A percentile compares a stretch with the other conserved stretches of the same genome.
These are phyloP conservation scores for Drosophila ananassae DNA, from an alignment of 1,140 invertebrate genomes.

Conservation along the genomic window DNA sequence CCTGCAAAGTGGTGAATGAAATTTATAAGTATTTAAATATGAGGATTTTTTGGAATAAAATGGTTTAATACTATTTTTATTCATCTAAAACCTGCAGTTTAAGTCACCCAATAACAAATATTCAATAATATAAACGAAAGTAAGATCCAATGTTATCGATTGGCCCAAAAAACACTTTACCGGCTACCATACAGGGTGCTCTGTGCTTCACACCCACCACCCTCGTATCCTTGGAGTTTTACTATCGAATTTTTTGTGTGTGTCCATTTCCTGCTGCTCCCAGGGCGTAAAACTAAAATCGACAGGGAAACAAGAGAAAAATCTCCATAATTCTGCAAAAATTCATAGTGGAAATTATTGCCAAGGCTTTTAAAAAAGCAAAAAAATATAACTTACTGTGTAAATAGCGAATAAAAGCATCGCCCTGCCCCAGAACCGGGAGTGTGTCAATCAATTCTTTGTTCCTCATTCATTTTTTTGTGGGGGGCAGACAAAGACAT, in stretches of 20 bases:
- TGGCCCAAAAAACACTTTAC: constrained; percentile 17
- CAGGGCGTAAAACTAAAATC: constrained; percentile 38
- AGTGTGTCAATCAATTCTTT: constrained; percentile 33
- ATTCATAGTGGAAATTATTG: not conserved
- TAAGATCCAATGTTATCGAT: constrained; percentile 27
- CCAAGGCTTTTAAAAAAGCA: not conserved
- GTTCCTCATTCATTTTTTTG: constrained; percentile 2
- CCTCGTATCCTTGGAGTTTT: constrained; percentile 64
- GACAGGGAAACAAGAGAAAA: not conserved
- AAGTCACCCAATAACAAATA: too few species aligned
- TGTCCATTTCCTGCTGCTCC: constrained; percentile 40
- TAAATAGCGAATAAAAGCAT: constrained; percentile 8
- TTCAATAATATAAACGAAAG: too few species aligned
- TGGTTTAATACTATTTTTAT: too few species aligned
- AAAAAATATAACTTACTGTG: not conserved
- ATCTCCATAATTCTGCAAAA: not conserved
- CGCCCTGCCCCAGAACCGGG: constrained; percentile 10
- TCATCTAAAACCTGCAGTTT: too few species aligned
- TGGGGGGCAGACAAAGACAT: constrained; percentile 4
- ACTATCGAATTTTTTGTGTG: constrained; percentile 63
- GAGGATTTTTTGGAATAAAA: too few species aligned
- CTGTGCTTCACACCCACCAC: constrained; percentile 19
- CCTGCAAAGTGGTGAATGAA: too few species aligned
- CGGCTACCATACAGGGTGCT: constrained; percentile 52
- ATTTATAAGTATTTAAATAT: too few species aligned